These are phyloP conservation scores for Acanthiza pusilla DNA, from an alignment of 2,797 vertebrate genomes.

Conservation along the genomic window DNA sequence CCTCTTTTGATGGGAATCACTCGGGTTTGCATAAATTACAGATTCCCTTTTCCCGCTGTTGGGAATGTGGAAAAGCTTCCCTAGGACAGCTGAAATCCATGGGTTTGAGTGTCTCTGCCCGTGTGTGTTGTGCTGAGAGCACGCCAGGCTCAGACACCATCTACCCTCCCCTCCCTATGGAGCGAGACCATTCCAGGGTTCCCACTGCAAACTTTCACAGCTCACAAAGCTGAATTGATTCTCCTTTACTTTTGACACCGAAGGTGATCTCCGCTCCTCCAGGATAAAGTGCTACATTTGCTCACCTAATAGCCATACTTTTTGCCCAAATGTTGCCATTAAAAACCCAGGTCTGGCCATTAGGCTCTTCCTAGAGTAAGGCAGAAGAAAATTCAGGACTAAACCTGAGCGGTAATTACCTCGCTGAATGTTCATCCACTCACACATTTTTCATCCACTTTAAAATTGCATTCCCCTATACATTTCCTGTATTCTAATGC, in stretches of 20 bases:
- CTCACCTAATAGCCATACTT: conserved; percentile 61
- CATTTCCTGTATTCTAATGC: conserved; percentile 64
- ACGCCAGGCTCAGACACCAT: not conserved
- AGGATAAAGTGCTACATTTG: conserved; percentile 65
- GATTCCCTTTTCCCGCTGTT: not conserved
- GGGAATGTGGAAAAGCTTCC: not conserved
- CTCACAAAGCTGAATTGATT: conserved; percentile 41
- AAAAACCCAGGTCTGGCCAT: conserved; percentile 64
- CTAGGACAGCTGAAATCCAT: not conserved
- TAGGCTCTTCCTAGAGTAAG: conserved; percentile 53
- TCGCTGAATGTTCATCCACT: conserved; percentile 58
- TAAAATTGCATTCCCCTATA: conserved; percentile 55
- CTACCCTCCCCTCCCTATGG: not conserved
- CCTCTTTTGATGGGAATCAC: not conserved
- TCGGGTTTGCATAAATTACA: not conserved
- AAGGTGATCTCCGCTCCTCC: conserved; percentile 44
- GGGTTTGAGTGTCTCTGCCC: fast-evolving
- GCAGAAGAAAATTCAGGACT: conserved; percentile 60
- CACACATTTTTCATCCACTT: conserved; percentile 60
- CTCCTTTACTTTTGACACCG: conserved; percentile 48
- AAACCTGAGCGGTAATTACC: conserved; percentile 61
- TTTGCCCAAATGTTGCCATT: conserved; percentile 67
- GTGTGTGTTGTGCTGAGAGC: not conserved
- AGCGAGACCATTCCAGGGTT: not conserved
- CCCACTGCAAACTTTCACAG: not conserved